Base-by-base conservation (phyloP, 2,797 vertebrate species). In the Luscinia megarhynchos region DNA sequence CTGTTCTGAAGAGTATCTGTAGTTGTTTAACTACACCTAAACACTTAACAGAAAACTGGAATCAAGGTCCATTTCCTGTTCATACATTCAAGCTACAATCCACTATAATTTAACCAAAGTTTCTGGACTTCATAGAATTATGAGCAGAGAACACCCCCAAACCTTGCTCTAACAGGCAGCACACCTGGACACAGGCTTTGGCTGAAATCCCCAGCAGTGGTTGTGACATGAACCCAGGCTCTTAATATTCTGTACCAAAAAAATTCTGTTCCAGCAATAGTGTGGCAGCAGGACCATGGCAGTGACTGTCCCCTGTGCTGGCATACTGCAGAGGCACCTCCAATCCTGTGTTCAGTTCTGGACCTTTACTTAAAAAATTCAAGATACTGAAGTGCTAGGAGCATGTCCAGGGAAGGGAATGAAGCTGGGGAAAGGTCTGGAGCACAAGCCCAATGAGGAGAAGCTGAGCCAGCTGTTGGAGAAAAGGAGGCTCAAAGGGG, bases 1-100 rank as follows among this genome's bases (percentile, higher is more conserved):
- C 62, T 88, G n/a, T 24, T 76, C 59, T 76, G n/a, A 92, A 69
- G 4, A 51, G 22, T 38, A 72, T 30, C 57, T 57, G 63, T 38
- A 79, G 70, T n/a, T 59, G 36, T 36, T 93, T 38, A 89, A 63
- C 23, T 50, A 70, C 50, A 87, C n/a, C 53, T 74, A 68, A 72
- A 74, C 11, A 30, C 40, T 69, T 24, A 5, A 5, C 62, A 88
- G 58, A 88, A 88, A 91, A 64, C 0, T 81, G 50, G 29, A 91
- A 64, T 66, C 19, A 26, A 89, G 45, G n/a, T 30, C 74, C 73
- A 92, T 90, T 84, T 89, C 43, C 48, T 74, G 8, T 57, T 77
- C 40, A 53, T 13, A 3, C 48, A 76, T 36, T 41, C 57, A 70
- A 55, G 22, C n/a, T 62, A 66, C 45, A 30, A 58, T 36, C 7